phyloP scores from a whole-genome alignment of 2,113 vertebrate genomes.

The Cebidichthys violaceus region DNA sequence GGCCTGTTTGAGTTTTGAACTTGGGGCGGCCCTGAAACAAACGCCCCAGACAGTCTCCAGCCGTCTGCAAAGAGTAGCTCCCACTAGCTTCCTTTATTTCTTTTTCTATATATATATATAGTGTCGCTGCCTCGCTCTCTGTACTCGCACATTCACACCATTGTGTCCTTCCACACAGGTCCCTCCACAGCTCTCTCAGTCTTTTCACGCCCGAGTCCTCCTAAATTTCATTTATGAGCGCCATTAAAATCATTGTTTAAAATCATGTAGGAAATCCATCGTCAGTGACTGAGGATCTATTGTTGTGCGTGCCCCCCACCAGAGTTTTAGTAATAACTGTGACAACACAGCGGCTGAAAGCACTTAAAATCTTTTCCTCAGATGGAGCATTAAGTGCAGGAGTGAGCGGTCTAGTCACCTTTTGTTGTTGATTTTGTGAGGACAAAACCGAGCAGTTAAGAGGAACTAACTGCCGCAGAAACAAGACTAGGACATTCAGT shows the following conservation, averaged over 20 bases:
- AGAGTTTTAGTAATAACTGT: conserved; percentile 71
- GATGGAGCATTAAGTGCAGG: conserved; percentile 40
- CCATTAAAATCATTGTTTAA: conserved; percentile 81
- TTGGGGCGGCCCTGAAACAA: conserved; percentile 77
- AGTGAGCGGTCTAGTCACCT: conserved; percentile 43
- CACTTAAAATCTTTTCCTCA: conserved; percentile 54
- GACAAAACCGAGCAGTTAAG: conserved; percentile 14
- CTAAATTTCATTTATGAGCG: conserved; percentile 74
- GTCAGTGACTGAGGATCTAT: conserved; percentile 55
- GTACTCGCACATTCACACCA: conserved; percentile 57
- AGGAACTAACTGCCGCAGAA: not conserved
- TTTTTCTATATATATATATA: conserved; percentile 59
- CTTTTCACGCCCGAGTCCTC: conserved; percentile 68
- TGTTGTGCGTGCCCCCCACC: conserved; percentile 53
- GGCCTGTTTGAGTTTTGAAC: conserved; percentile 86
- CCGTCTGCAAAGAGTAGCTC: conserved; percentile 74
- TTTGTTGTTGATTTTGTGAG: conserved; percentile 50
- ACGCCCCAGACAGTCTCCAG: conserved; percentile 81
- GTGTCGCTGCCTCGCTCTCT: conserved; percentile 51
- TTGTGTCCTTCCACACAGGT: conserved; percentile 66
- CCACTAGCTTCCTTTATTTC: conserved; percentile 72
- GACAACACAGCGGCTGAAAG: conserved; percentile 58
- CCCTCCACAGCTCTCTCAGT: conserved; percentile 41
- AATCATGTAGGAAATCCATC: conserved; percentile 80
- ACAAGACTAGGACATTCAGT: conserved; percentile 6